Conservation (phyloP, 2,797 vertebrate species). For the Salmo trutta region DNA sequence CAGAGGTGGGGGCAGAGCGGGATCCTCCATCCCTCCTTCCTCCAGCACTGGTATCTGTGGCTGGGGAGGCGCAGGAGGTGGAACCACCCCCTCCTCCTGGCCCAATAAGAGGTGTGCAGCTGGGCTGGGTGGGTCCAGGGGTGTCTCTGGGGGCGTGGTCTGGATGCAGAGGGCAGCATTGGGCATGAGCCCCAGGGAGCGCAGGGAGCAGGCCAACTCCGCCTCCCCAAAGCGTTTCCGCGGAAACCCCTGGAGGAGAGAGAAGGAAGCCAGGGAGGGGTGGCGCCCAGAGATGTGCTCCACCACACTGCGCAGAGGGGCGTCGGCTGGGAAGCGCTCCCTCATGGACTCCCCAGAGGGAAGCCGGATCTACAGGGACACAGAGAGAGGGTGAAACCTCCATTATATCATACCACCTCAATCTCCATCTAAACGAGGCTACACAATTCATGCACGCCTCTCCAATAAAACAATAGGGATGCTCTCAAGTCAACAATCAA, state of each 20-base stretch:
- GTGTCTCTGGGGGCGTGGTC: conserved; percentile 71
- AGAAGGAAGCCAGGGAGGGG: conserved; percentile 74
- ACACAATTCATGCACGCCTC: background rate
- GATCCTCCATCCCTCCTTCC: conserved; percentile 34
- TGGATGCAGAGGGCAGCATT: conserved; percentile 82
- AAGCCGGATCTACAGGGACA: conserved; percentile 73
- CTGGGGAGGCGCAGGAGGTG: conserved; percentile 11
- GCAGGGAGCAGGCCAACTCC: conserved; percentile 74
- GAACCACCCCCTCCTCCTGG: conserved; percentile 26
- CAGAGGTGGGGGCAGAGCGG: conserved; percentile 50
- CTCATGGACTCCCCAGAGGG: conserved; percentile 80
- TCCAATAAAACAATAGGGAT: background rate
- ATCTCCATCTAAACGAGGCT: background rate
- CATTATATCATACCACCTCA: background rate
- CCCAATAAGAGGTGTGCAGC: conserved; percentile 6
- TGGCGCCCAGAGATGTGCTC: conserved; percentile 73
- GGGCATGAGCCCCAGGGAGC: conserved; percentile 77
- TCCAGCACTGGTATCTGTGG: conserved; percentile 34
- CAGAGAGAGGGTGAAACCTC: background rate
- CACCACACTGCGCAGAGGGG: conserved; percentile 71
- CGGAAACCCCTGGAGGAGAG: conserved; percentile 80
- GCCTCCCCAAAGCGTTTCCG: conserved; percentile 78
- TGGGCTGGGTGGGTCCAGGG: conserved; percentile 58
- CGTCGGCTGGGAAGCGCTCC: conserved; percentile 76
- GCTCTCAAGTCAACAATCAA: background rate